Evolutionary conservation across 1,140 invertebrate genomes (phyloP).

Genomic region (Drosophila ogumai): DNA sequence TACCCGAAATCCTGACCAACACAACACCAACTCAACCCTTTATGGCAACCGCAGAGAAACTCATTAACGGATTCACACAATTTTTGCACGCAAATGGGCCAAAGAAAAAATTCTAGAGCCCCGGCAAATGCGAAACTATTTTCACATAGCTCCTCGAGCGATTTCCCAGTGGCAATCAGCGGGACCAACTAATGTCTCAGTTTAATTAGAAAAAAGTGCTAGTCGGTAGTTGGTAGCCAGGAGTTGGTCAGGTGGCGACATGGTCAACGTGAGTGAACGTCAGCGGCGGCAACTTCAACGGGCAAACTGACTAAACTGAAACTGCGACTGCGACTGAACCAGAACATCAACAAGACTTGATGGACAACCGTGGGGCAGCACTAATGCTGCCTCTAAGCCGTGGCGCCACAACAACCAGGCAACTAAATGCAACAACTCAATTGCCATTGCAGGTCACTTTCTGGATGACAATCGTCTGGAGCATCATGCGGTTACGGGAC

Average conservation of each 20-base stretch:
- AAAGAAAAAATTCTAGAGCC: slow-evolving; percentile 48
- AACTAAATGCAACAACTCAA: slow-evolving; percentile 77
- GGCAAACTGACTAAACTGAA: slow-evolving; percentile 17
- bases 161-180: slow-evolving; percentile 81
- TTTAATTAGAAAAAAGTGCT: slow-evolving; percentile 70
- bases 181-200: slow-evolving; percentile 67
- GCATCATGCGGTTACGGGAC: slow-evolving; percentile 75
- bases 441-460: slow-evolving; percentile 81
- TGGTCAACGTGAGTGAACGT: slow-evolving; percentile 71
- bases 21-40: slow-evolving; percentile 13
- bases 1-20: slow-evolving; percentile 40
- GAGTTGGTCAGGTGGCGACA: slow-evolving; percentile 52
- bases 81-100: slow-evolving; percentile 76
- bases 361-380: slow-evolving; percentile 73
- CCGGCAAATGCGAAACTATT: slow-evolving; percentile 72
- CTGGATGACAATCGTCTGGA: slow-evolving; percentile 84
- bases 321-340: slow-evolving; percentile 14
- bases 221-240: slow-evolving; percentile 16
- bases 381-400: slow-evolving; percentile 48
- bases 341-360: slow-evolving; percentile 50
- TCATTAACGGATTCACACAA: slow-evolving; percentile 79
- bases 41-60: slow-evolving; percentile 24
- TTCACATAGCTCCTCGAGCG: slow-evolving; percentile 71
- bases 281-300: slow-evolving; percentile 60
- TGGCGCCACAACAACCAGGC: slow-evolving; percentile 67